phyloP scores from a whole-genome alignment of 2,888 invertebrate species.

The Ypsolopha sequella region DNA sequence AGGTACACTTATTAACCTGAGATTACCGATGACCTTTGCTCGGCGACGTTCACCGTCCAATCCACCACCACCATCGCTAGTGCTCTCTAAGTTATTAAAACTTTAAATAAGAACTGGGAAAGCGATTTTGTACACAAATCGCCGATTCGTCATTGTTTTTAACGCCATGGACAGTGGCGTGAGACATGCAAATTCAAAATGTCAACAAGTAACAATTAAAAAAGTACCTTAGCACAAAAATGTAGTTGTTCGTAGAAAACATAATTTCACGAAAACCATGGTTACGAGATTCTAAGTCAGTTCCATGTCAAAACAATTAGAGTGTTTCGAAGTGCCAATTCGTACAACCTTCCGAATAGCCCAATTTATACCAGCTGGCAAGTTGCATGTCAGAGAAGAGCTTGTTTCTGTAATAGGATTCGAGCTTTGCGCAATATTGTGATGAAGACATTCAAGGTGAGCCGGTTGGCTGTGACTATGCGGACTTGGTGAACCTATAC shows the following conservation, averaged over 20 bases:
- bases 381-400: constrained; percentile 6
- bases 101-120: too few relatives aligned
- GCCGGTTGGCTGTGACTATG: constrained; percentile 23
- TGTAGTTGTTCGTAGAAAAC: too few relatives aligned
- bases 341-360: constrained; percentile 17
- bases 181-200: too few relatives aligned
- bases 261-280: too few relatives aligned
- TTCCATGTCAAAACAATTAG: too few relatives aligned
- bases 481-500: not conserved
- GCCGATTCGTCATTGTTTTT: too few relatives aligned
- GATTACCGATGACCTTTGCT: constrained; percentile 4
- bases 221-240: too few relatives aligned
- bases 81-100: too few relatives aligned
- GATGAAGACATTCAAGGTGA: constrained; percentile 56
- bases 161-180: too few relatives aligned
- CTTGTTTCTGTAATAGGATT: constrained; percentile 3
- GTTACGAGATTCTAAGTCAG: too few relatives aligned
- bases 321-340: constrained; percentile 12
- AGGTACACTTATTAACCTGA: constrained; percentile 1
- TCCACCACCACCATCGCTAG: not conserved
- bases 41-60: constrained; percentile 5
- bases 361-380: constrained; percentile 3
- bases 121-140: too few relatives aligned
- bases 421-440: constrained; percentile 29
- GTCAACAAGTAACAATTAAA: too few relatives aligned